These are phyloP conservation scores for Cynoglossus semilaevis DNA, from an alignment of 2,113 vertebrate species.

Conservation along the genomic window DNA sequence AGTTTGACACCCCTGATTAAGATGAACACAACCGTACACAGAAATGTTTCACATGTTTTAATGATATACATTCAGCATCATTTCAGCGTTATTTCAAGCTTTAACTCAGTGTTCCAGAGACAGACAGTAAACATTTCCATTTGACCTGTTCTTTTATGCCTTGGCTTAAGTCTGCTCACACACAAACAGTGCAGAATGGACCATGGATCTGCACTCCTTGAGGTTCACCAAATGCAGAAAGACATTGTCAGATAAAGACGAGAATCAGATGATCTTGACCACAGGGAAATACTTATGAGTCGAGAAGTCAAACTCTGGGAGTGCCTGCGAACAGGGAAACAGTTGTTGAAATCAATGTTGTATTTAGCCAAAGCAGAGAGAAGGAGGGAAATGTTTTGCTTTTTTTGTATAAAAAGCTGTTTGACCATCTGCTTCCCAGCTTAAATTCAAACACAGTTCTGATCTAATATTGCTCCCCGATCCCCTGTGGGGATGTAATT, in stretches of 20 bases:
- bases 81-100: slow-evolving; percentile 11
- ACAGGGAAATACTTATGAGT: slow-evolving; percentile 97
- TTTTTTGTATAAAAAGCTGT: too few relatives aligned
- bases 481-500: too few relatives aligned
- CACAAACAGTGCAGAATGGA: slow-evolving; percentile 10
- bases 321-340: slow-evolving; percentile 73
- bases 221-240: slow-evolving; percentile 5
- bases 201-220: slow-evolving; percentile 4
- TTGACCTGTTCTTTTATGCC: slow-evolving; percentile 2
- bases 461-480: too few relatives aligned
- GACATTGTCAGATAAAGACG: neutral
- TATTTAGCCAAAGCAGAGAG: neutral
- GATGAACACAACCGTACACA: slow-evolving; percentile 18
- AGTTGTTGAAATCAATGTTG: neutral
- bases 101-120: slow-evolving; percentile 21
- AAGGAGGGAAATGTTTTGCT: too few relatives aligned
- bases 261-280: slow-evolving; percentile 91
- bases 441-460: too few relatives aligned
- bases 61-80: too few relatives aligned
- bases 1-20: too few relatives aligned
- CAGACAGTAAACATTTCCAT: slow-evolving; percentile 10
- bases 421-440: too few relatives aligned
- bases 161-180: slow-evolving; percentile 12
- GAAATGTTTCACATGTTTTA: slow-evolving; percentile 38
- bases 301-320: slow-evolving; percentile 97